Evolutionary conservation across 2,888 invertebrate genomes (phyloP), one percentile per base, ranked within the genome.

Genomic region (Lingula anatina): DNA sequence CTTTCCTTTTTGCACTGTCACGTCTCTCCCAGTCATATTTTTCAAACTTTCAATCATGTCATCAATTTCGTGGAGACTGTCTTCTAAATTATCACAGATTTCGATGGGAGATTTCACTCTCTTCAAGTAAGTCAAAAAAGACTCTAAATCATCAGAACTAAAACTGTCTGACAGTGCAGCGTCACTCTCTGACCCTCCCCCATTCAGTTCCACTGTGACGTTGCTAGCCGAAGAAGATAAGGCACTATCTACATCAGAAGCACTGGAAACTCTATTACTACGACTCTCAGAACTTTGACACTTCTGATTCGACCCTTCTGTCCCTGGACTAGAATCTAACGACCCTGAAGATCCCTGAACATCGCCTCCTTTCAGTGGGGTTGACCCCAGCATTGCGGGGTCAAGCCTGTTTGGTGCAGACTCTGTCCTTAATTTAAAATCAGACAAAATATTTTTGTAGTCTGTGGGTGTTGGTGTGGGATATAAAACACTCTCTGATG

Each of bases 71-170:
- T 46, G 31, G 7, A 51, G 38, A 28, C 43, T 55, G 18, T 51
- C 52, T 31, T 53, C 57, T 2, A 51, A 27, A 23, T 49, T 46
- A 36, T 48, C 50, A 35, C 51, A 48, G 42, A 50, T 44, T 31
- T 68, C 69, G 15, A 54, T 53, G 9, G 63, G 63, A 24, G 61
- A 61, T 3, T 60, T 60, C 44, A 64, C 57, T 18, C 65, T 63
- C 35, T 63, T 63, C 26, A 71, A 51, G 50, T 61, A 64, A 4
- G 55, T 53, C 25, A 71, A 51, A 51, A 71, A 72, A n/a, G 64
- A 58, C 36, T 65, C 63, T 35, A 64, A 54, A 45, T 59, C 57
- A 5, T 56, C 54, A 28, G 54, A 38, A 15, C 15, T 15, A 31
- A 31, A 31, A 12, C 31, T 31, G n/a, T n/a, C n/a, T n/a, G n/a